phyloP scores from a whole-genome alignment of 2,113 vertebrate species.

The Sorex araneus region DNA sequence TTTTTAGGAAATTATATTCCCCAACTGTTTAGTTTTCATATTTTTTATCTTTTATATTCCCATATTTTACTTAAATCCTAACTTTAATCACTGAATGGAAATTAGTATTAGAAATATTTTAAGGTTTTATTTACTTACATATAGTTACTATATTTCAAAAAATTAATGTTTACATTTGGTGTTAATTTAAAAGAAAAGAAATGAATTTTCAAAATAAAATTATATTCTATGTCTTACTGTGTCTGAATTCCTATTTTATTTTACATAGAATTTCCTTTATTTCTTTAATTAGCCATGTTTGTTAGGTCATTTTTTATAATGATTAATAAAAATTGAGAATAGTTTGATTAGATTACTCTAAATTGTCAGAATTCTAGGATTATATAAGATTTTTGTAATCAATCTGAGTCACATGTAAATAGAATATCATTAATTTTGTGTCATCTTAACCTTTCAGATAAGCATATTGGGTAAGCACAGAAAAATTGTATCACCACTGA shows the following conservation, averaged over 20 bases:
- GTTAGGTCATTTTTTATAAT: constrained; percentile 82
- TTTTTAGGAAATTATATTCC: neutral
- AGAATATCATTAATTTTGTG: constrained; percentile 50
- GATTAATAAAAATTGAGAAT: constrained; percentile 83
- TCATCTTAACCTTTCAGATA: constrained; percentile 32
- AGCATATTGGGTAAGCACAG: neutral
- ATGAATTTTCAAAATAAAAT: constrained; percentile 67
- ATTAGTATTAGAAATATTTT: neutral
- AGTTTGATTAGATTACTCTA: constrained; percentile 80
- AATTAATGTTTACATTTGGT: constrained; percentile 60
- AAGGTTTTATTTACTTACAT: neutral
- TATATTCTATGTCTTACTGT: no score
- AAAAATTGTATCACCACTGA: constrained; percentile 5
- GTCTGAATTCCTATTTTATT: constrained; percentile 82
- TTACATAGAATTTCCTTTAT: constrained; percentile 81
- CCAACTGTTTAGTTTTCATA: neutral
- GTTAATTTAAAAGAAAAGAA: constrained; percentile 61
- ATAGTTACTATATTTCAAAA: constrained; percentile 52
- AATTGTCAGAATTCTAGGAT: constrained; percentile 13
- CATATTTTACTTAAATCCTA: constrained; percentile 31
- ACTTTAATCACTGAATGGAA: neutral
- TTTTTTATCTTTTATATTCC: neutral
- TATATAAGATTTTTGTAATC: constrained; percentile 64
- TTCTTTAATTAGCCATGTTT: constrained; percentile 80
- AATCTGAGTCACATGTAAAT: neutral